A percentile compares a stretch with the other conserved stretches of the same genome.
Conservation (phyloP, 2,888 invertebrate genomes). For the Parasteatoda lunata region DNA sequence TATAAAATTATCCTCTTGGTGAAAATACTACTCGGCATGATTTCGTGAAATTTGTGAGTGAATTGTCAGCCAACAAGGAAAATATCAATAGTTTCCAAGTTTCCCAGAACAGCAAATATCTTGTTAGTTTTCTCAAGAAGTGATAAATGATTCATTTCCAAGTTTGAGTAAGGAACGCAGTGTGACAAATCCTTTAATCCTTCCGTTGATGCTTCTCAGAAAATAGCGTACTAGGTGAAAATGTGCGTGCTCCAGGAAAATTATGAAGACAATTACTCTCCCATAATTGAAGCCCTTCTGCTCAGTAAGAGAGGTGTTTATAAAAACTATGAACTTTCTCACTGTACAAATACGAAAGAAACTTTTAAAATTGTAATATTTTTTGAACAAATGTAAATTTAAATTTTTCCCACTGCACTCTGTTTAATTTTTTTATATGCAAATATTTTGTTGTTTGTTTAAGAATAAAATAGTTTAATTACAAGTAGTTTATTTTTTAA, state of each 20-base stretch:
- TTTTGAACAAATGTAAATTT: too few species aligned
- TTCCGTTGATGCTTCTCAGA: background rate
- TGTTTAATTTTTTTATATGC: too few species aligned
- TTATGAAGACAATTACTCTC: slow-evolving; percentile 5
- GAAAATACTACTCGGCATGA: too few species aligned
- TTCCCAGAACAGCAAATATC: background rate
- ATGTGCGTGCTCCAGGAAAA: background rate
- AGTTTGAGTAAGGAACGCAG: background rate
- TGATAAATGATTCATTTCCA: slow-evolving; percentile 2
- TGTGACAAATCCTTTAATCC: slow-evolving; percentile 2
- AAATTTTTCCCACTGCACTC: too few species aligned
- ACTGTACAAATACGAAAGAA: too few species aligned
- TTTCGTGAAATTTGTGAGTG: background rate
- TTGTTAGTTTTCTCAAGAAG: background rate
- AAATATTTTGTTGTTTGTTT: too few species aligned
- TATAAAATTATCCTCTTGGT: too few species aligned
- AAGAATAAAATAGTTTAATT: too few species aligned
- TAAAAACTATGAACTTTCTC: too few species aligned
- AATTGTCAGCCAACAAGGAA: background rate
- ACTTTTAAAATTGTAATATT: too few species aligned
- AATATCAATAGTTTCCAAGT: background rate
- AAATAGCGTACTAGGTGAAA: background rate
- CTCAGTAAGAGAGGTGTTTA: too few species aligned
- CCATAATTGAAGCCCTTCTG: background rate
- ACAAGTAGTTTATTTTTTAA: too few species aligned